Percentiles rank a stretch among this genome's conserved stretches.
phyloP scores from a whole-genome alignment of 2,113 vertebrate species.

The Hippocampus barbouri region DNA sequence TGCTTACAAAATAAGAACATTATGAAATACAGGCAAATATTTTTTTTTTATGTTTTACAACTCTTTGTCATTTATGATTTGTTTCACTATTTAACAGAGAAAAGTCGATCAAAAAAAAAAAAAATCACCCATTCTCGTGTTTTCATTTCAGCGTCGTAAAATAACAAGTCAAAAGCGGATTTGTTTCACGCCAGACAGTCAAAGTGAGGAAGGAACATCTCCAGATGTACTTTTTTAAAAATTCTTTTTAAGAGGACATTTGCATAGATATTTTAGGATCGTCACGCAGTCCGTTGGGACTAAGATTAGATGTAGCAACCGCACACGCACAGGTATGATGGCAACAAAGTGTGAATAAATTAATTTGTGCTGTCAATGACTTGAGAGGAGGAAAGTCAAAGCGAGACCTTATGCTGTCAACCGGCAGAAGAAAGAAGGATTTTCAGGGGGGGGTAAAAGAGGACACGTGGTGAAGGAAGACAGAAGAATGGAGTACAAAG shows the following conservation, averaged over 20 bases:
- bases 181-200: slow-evolving; percentile 21
- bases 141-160: neutral
- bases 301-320: slow-evolving; percentile 30
- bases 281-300: slow-evolving; percentile 40
- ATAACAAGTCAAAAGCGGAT: neutral
- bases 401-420: slow-evolving; percentile 28
- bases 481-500: too few relatives aligned
- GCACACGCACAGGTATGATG: slow-evolving; percentile 7
- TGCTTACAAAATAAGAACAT: too few relatives aligned
- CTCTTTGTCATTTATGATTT: too few relatives aligned
- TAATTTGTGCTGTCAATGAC: slow-evolving; percentile 1
- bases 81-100: too few relatives aligned
- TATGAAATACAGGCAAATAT: too few relatives aligned
- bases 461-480: neutral
- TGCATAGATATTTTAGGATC: slow-evolving; percentile 48
- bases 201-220: slow-evolving; percentile 13
- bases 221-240: slow-evolving; percentile 8
- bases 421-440: slow-evolving; percentile 22
- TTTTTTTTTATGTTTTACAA: too few relatives aligned
- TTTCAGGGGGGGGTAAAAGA: slow-evolving; percentile 11
- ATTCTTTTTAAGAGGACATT: slow-evolving; percentile 30
- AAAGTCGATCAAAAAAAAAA: too few relatives aligned
- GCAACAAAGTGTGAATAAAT: neutral
- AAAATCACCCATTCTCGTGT: neutral
- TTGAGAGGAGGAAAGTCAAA: slow-evolving; percentile 8